Evolutionary conservation across 2,888 invertebrate genomes (phyloP).

Genomic region (Unio delphinus): DNA sequence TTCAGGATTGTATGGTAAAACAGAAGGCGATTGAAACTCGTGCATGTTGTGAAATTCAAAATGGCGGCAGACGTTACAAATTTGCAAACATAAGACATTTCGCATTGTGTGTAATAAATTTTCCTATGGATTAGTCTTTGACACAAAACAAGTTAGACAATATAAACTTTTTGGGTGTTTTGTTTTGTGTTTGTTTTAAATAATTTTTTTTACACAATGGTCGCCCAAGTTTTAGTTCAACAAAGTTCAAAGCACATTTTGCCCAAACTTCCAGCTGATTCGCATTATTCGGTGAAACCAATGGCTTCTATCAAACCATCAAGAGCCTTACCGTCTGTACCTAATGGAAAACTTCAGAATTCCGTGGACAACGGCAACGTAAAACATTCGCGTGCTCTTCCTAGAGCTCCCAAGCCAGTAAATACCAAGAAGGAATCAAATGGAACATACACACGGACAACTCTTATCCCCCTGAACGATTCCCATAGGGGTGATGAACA

Average conservation of each 20-base stretch:
- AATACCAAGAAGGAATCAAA: conserved; percentile 22
- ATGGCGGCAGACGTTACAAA: conserved; percentile 30
- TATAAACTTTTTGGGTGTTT: neutral
- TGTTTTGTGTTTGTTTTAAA: neutral
- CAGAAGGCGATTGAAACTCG: too few relatives aligned
- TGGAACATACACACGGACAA: conserved; percentile 11
- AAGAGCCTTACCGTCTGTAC: conserved; percentile 27
- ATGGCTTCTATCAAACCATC: conserved; percentile 29
- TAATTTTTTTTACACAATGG: conserved; percentile 14
- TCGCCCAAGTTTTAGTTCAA: conserved; percentile 27
- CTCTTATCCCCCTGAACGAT: conserved; percentile 21
- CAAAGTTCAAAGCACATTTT: conserved; percentile 28
- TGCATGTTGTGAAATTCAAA: conserved; percentile 12
- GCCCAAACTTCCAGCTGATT: conserved; percentile 22
- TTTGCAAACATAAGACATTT: neutral
- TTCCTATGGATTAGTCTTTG: neutral
- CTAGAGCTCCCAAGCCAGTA: conserved; percentile 32
- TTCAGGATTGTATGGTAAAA: too few relatives aligned
- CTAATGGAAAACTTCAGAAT: conserved; percentile 18
- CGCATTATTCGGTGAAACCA: conserved; percentile 36
- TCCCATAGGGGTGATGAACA: conserved; percentile 16
- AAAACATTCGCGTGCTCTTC: conserved; percentile 31
- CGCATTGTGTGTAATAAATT: neutral
- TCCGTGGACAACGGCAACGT: conserved; percentile 26
- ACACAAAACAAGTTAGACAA: too few relatives aligned